Evolutionary conservation across 2,113 vertebrate species (phyloP), one percentile per base, ranked within the genome.

Genomic region (Anarrhichthys ocellatus): DNA sequence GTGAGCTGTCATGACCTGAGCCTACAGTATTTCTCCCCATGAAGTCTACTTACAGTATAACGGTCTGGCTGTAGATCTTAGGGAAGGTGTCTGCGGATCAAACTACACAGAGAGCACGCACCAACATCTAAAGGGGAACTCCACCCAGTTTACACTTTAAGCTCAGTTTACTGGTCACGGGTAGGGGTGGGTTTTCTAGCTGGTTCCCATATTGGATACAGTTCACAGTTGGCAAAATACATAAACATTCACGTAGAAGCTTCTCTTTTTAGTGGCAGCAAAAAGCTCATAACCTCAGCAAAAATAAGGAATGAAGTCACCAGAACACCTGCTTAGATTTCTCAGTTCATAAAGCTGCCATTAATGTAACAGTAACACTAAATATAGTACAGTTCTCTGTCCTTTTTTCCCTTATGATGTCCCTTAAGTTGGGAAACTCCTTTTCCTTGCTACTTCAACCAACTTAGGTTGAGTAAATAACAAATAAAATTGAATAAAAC

Each of bases 21-120:
- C 71, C 18, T 76, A 38, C 42, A 72, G 68, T 74, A 52, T 73
- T 63, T 81, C 66, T 75, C 15, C n/a, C 4, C 8, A 74, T 44
- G 9, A 61, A 15, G 54, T 75, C 74, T 73, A 63, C 50, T 69
- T 59, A 32, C 32, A 32, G 32, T 32, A 81, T 46, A 74, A 78
- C 52, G 7, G 24, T 40, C 70, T 82, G 82, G 63, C 76, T 63
- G 20, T 64, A 76, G 75, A 77, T 82, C 58, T 77, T 29, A 77
- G 36, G 7, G 9, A 56, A 29, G 5, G 27, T 38, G 44, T 71
- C 34, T 38, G 46, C 13, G 48, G 52, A 76, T 82, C 66, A 75
- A 67, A 61, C 65, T 70, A 50, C 63, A 81, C 64, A 71, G 11
- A 56, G 36, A 54, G 22, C 13, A 69, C 0, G 2, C 36, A 64